A percentile compares a stretch with the other conserved stretches of the same genome.
Conservation (phyloP, 35 echinoderm and acorn worm genomes). For the Apostichopus japonicus region DNA sequence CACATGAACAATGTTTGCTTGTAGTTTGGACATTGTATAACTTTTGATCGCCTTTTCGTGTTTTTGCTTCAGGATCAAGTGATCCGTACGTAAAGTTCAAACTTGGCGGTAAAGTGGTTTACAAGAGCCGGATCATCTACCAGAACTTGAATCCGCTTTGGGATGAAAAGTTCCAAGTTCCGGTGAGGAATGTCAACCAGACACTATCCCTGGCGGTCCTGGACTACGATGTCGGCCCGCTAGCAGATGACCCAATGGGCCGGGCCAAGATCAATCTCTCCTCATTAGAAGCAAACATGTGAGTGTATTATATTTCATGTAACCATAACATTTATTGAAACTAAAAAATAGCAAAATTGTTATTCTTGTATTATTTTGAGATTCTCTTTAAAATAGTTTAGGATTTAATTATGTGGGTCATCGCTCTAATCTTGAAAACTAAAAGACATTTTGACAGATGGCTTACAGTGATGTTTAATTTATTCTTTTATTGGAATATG, state of each 20-base stretch:
- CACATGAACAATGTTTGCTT: too few species aligned
- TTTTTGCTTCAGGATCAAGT: constrained; percentile 70
- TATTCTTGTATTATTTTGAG: too few species aligned
- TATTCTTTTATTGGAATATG: too few species aligned
- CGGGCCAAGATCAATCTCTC: constrained; percentile 74
- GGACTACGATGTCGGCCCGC: constrained; percentile 84
- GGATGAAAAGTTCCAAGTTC: constrained; percentile 86
- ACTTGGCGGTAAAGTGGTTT: constrained; percentile 81
- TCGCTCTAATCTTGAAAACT: too few species aligned
- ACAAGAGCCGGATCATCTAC: constrained; percentile 90
- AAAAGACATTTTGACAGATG: too few species aligned
- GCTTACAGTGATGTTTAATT: too few species aligned
- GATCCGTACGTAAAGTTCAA: constrained; percentile 98
- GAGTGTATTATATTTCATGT: constrained; percentile 39
- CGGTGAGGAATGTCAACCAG: constrained; percentile 76
- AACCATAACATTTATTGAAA: too few species aligned
- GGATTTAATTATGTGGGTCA: too few species aligned
- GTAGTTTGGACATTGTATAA: too few species aligned
- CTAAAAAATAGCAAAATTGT: too few species aligned
- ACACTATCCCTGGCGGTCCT: constrained; percentile 71
- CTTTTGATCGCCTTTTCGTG: not conserved
- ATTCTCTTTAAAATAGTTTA: too few species aligned
- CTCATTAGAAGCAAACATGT: constrained; percentile 76
- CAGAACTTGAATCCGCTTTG: constrained; percentile 93
- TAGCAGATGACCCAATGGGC: constrained; percentile 94